These are phyloP conservation scores for Mus musculus DNA, from an alignment of 2,113 vertebrate genomes.

Conservation along the genomic window GRCm39 chr1:89922001-89922500, in stretches of 20 bases:
- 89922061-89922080: background rate
- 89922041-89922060: background rate
- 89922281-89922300: background rate
- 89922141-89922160: background rate
- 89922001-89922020: background rate
- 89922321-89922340: accelerated
- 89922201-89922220: too few species aligned
- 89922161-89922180: too few species aligned
- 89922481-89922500: background rate
- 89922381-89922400: background rate
- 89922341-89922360: background rate
- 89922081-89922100: background rate
- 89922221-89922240: background rate
- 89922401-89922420: background rate
- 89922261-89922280: background rate
- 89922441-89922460: background rate
- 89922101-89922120: accelerated
- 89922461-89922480: background rate
- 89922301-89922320: background rate
- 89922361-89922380: background rate
- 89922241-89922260: background rate
- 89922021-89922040: background rate
- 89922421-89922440: background rate
- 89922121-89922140: background rate
- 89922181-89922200: background rate